Conservation (phyloP, 2,888 invertebrate genomes). For the Prenolepis imparis region DNA sequence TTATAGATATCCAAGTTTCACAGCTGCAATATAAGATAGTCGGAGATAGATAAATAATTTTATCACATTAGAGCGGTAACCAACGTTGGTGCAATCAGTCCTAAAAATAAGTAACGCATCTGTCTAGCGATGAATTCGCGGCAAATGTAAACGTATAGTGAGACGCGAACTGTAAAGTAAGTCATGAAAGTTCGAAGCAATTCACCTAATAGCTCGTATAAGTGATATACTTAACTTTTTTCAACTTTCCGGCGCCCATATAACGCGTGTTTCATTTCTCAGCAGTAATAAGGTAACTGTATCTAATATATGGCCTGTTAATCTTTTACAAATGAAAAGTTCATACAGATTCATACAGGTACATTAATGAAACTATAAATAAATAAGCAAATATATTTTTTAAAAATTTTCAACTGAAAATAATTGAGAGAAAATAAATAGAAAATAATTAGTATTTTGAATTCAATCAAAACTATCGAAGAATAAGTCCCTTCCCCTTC, state of each 20-base stretch:
- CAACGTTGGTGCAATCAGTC: slow-evolving; percentile 22
- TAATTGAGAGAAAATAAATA: too few relatives aligned
- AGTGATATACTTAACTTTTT: not conserved
- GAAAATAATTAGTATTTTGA: too few relatives aligned
- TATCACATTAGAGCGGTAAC: not conserved
- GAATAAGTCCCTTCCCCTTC: too few relatives aligned
- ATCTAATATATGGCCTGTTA: not conserved
- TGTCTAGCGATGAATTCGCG: not conserved
- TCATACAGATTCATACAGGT: not conserved
- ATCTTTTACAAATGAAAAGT: not conserved
- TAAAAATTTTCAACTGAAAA: too few relatives aligned
- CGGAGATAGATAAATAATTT: not conserved
- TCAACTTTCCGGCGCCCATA: not conserved
- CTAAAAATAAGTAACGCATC: slow-evolving; percentile 9
- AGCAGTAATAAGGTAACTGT: not conserved
- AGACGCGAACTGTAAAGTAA: not conserved
- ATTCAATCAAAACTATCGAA: too few relatives aligned
- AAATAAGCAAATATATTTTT: not conserved
- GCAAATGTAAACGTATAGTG: slow-evolving; percentile 13
- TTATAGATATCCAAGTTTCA: not conserved
- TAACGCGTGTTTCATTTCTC: not conserved
- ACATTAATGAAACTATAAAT: not conserved
- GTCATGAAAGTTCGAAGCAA: slow-evolving; percentile 2
- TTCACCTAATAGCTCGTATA: not conserved
- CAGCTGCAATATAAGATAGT: slow-evolving; percentile 12